These are phyloP conservation scores for Cryptoblepharus egeriae DNA, from an alignment of 2,797 vertebrate genomes.

Conservation along the genomic window DNA sequence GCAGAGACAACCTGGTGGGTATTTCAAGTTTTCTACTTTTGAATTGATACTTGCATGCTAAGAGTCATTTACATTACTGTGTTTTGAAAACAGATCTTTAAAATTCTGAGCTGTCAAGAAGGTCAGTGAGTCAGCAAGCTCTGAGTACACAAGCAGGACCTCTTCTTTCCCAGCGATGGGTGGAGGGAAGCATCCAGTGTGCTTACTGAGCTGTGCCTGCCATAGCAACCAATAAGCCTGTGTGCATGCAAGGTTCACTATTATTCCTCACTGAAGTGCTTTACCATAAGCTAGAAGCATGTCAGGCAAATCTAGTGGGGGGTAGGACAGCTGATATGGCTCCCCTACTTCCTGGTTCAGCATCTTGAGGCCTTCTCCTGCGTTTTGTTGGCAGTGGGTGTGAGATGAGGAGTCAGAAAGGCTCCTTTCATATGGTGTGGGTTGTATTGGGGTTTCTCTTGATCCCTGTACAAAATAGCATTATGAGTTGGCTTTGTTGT, in stretches of 20 bases:
- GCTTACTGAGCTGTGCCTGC: neutral
- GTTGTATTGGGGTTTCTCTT: neutral
- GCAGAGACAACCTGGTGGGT: conserved; percentile 93
- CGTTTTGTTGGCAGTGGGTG: neutral
- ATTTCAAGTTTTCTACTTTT: conserved; percentile 22
- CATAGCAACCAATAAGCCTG: neutral
- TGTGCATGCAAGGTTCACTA: neutral
- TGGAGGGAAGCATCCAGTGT: neutral
- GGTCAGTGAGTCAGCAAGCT: neutral
- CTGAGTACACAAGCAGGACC: neutral
- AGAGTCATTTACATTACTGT: neutral
- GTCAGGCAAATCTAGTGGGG: neutral
- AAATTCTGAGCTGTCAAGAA: neutral
- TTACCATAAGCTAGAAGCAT: neutral
- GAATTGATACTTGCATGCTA: neutral
- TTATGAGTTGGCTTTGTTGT: neutral
- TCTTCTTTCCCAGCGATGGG: neutral
- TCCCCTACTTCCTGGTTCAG: neutral
- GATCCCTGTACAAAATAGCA: neutral
- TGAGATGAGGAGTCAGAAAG: too few species aligned
- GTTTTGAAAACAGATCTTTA: neutral
- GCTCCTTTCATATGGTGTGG: neutral
- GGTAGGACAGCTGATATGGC: neutral
- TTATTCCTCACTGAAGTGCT: neutral
- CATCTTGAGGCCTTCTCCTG: neutral